Evolutionary conservation across 2,113 vertebrate species (phyloP), one percentile per base, ranked within the genome.

Genomic region (Dissostichus mawsoni): DNA sequence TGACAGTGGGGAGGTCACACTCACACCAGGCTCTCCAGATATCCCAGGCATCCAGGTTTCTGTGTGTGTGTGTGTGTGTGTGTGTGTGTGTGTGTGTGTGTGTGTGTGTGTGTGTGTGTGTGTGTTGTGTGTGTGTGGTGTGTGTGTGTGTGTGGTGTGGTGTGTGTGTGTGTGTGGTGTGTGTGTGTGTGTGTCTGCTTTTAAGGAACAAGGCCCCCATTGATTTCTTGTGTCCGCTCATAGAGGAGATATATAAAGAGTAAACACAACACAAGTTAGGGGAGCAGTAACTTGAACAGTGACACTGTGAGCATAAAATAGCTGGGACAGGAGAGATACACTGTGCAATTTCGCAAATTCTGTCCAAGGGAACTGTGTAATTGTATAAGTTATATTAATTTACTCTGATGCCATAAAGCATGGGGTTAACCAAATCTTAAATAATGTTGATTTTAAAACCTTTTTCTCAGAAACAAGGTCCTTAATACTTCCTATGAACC

Each of bases 1-100:
- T 56, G 56, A 87, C 74, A 80, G 82, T 17, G 0, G 53, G 77
- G 79, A 72, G 79, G 80, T 75, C 45, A 55, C 56, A 41, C 76
- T 84, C 73, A 44, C 82, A 75, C 71, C 80, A 76, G 80, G 83
- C 80, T 81, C 86, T 86, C 73, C 76, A 84, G 86, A 61, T 73
- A 91, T 92, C 59, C 85, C 23, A 73, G 82, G 85, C 80, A 90
- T 89, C 61, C 75, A 50, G 52, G 45, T 59, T 52, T 66, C 2
- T 69, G 44, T 71, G 16, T 69, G 62, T 70, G 58, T 82, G 58
- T 44, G 25, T 55, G 45, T 56, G 53, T 56, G 23, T 56, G 50
- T 53, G 47, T 75, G 72, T 53, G 51, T 53, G 51, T 53, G 18
- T 55, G 53, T 55, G n/a, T 56, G n/a, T 56, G 53, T 56, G 62